Evolutionary conservation across 2,888 invertebrate species (phyloP), one percentile per base, ranked within the genome.

Genomic region (Atrina japonica): DNA sequence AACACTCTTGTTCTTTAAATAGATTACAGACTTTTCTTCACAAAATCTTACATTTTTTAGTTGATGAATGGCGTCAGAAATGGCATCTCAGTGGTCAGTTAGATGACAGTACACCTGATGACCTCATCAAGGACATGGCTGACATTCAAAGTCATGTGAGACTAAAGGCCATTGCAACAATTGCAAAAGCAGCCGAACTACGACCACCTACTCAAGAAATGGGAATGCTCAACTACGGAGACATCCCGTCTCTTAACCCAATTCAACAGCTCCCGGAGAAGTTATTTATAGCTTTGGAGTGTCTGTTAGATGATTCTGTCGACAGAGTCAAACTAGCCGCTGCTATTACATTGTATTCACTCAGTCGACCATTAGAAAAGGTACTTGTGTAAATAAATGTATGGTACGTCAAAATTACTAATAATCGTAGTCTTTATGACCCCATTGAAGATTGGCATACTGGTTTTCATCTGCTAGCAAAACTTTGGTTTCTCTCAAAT

Each of bases 101-200:
- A 76, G 85, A 82, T 11, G 88, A 89, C 76, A 86, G 88, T 60
- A 87, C 83, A 3, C 83, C 87, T 0, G 88, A 90, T 25, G 89
- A 90, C 65, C 83, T 91, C 52, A 86, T 91, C 27, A 76, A 78
- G 43, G 90, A 91, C 78, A 90, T 91, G 90, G 88, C 88, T 5
- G 89, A 89, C 76, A 86, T 90, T 21, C 90, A 90, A 69, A 77
- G 88, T 18, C 88, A 90, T 79, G 88, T 90, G 30, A 76, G 89
- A 25, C 82, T 90, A 5, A 86, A 87, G 66, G 89, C 90, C 45
- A 86, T 90, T 41, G 86, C 87, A 5, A 90, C 89, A 1, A 83
- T 87, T 47, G 87, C 86, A n/a, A 84, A 88, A 63, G 89, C 88
- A 16, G 85, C 87, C 11, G 87, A 88, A 64, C 88, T 87, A 74